phyloP scores from a whole-genome alignment of 2,888 invertebrate species.

The Sesamia inferens region DNA sequence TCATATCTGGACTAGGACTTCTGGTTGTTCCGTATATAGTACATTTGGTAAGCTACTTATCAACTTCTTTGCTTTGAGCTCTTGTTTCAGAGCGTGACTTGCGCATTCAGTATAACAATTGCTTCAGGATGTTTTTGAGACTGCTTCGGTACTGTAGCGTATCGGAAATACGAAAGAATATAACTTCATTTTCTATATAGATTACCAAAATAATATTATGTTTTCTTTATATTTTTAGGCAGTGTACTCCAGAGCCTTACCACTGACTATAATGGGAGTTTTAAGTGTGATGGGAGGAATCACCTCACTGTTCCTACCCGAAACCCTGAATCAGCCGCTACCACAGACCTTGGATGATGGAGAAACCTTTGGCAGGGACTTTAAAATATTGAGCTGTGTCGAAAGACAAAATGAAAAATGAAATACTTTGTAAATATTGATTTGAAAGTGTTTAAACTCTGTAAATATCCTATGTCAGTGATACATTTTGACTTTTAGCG shows the following conservation, averaged over 20 bases:
- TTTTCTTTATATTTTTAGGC: constrained; percentile 78
- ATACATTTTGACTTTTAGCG: background rate
- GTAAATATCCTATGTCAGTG: background rate
- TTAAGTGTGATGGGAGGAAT: constrained; percentile 90
- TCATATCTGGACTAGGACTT: constrained; percentile 91
- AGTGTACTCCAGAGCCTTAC: constrained; percentile 90
- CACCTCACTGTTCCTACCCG: constrained; percentile 91
- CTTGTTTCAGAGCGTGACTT: background rate
- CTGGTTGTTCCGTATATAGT: constrained; percentile 92
- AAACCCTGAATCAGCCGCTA: constrained; percentile 91
- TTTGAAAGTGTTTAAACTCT: constrained; percentile 1
- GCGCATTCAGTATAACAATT: background rate
- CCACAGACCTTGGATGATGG: constrained; percentile 92
- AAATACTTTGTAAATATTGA: background rate
- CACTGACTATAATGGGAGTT: constrained; percentile 90
- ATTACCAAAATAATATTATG: background rate
- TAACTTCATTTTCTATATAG: background rate
- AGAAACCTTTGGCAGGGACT: constrained; percentile 90
- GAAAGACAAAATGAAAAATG: constrained; percentile 62
- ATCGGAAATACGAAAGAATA: no score
- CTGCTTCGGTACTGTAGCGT: background rate
- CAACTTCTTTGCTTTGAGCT: background rate
- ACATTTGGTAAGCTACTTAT: constrained; percentile 84
- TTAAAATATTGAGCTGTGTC: constrained; percentile 90
- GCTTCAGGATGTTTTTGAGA: background rate